phyloP scores from a whole-genome alignment of 2,113 vertebrate species.

The Poicephalus gulielmi region DNA sequence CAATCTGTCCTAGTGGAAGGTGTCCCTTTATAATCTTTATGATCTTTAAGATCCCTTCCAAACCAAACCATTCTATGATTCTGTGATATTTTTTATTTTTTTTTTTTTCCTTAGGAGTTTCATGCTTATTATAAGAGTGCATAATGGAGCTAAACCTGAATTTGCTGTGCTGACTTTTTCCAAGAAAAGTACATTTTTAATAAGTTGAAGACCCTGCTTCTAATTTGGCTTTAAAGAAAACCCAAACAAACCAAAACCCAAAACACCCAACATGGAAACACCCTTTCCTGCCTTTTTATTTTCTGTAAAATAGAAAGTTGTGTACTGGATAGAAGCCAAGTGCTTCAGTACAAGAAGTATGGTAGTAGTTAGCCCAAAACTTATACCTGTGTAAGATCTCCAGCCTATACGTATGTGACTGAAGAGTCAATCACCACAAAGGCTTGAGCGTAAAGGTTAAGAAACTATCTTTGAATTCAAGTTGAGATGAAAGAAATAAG shows the following conservation, averaged over 20 bases:
- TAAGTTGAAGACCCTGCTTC: neutral
- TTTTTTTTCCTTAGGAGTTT: neutral
- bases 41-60: too few relatives aligned
- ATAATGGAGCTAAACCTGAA: neutral
- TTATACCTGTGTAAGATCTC: neutral
- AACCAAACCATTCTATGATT: neutral
- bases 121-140: neutral
- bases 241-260: neutral
- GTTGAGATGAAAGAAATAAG: neutral
- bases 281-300: slow-evolving; percentile 53
- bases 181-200: neutral
- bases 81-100: too few relatives aligned
- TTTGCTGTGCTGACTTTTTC: neutral
- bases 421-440: neutral
- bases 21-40: neutral
- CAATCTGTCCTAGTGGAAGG: neutral
- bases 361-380: neutral
- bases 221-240: neutral
- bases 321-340: neutral
- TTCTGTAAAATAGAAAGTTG: neutral
- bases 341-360: neutral
- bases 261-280: neutral
- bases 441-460: neutral
- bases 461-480: neutral
- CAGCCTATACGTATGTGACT: neutral